These are phyloP conservation scores for Sebastes taczanowskii DNA, from an alignment of 2,797 vertebrate genomes.

Conservation along the genomic window DNA sequence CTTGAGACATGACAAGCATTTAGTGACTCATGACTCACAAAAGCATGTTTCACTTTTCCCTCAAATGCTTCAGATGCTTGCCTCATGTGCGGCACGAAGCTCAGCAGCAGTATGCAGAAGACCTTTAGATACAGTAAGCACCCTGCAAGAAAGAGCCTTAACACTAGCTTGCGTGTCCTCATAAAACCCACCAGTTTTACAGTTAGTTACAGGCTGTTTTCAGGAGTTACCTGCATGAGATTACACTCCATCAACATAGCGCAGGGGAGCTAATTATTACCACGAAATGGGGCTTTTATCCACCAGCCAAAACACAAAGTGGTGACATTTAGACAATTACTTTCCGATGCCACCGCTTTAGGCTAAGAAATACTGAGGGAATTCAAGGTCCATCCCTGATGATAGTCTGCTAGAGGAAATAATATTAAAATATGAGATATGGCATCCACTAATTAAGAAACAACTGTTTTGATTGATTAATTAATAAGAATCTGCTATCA, in stretches of 20 bases:
- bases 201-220: constrained; percentile 22
- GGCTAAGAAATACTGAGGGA: constrained; percentile 40
- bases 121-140: not conserved
- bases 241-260: constrained; percentile 23
- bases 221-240: constrained; percentile 27
- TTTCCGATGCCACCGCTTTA: constrained; percentile 31
- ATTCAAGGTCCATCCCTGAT: constrained; percentile 23
- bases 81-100: not conserved
- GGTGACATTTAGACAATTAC: constrained; percentile 49
- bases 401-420: constrained; percentile 19
- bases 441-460: constrained; percentile 28
- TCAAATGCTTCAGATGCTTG: not conserved
- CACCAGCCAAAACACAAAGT: constrained; percentile 42
- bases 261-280: constrained; percentile 50
- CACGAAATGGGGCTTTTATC: constrained; percentile 24
- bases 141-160: not conserved
- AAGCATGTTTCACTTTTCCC: not conserved
- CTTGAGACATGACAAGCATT: not conserved
- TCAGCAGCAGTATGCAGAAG: not conserved
- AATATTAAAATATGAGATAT: not conserved
- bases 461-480: constrained; percentile 11
- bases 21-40: not conserved
- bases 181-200: not conserved
- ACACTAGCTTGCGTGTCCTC: not conserved
- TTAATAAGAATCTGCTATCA: not conserved